Percentiles rank a stretch among this genome's conserved stretches.
phyloP scores from a whole-genome alignment of 2,888 invertebrate species.

The Odontomyia ornata region DNA sequence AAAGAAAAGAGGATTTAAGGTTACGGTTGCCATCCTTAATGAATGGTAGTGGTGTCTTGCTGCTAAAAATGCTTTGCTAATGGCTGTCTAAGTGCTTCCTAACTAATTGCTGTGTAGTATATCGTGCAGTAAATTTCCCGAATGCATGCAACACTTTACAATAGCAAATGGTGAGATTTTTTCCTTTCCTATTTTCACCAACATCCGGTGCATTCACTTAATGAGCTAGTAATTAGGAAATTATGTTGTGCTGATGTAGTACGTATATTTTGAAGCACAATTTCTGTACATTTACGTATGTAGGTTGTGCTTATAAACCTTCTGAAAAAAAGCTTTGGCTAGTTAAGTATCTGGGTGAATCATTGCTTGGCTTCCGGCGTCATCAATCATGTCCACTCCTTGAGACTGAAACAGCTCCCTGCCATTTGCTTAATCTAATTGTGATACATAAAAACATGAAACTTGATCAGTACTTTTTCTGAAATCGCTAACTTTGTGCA shows the following conservation, averaged over 20 bases:
- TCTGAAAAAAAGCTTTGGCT: background rate
- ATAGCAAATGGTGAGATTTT: conserved; percentile 23
- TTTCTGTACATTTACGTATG: background rate
- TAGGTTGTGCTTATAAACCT: background rate
- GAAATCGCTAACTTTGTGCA: background rate
- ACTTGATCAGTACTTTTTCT: background rate
- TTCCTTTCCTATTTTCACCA: conserved; percentile 16
- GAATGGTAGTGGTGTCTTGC: conserved; percentile 20
- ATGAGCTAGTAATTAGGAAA: conserved; percentile 40
- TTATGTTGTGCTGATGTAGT: conserved; percentile 39
- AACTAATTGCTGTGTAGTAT: conserved; percentile 32
- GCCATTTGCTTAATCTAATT: background rate
- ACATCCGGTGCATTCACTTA: conserved; percentile 42
- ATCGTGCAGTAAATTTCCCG: conserved; percentile 5
- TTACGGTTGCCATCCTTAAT: conserved; percentile 18
- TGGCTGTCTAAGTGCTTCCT: conserved; percentile 37
- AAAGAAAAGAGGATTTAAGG: conserved; percentile 12
- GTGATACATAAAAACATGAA: background rate
- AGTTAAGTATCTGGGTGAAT: background rate
- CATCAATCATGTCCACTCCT: conserved; percentile 32
- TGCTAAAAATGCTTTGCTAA: conserved; percentile 35
- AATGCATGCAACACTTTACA: conserved; percentile 31
- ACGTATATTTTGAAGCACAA: background rate
- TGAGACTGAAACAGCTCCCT: background rate
- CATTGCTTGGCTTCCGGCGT: background rate